Percentiles rank a stretch among this genome's conserved stretches.
Evolutionary conservation across 2,888 invertebrate genomes (phyloP).

Genomic region (Sericinus montela): DNA sequence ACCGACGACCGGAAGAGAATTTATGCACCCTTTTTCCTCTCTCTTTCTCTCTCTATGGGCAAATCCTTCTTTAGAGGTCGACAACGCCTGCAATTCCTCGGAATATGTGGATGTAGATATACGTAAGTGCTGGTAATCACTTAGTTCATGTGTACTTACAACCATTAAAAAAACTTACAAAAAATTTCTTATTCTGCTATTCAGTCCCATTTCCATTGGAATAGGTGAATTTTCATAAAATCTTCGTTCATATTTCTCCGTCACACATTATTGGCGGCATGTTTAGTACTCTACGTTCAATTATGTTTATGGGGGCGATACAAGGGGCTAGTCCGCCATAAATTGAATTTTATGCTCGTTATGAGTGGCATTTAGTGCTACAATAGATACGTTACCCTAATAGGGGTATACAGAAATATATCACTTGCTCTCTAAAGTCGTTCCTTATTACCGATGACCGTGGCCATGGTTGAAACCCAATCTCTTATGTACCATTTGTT

Average conservation of each 20-base stretch:
- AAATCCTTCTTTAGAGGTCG: too few relatives aligned
- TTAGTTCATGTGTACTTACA: too few relatives aligned
- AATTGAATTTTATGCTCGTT: conserved; percentile 26
- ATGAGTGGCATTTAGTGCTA: conserved; percentile 20
- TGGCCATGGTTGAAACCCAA: too few relatives aligned
- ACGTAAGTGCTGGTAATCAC: too few relatives aligned
- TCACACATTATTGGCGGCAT: conserved; percentile 22
- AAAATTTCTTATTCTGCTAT: background rate
- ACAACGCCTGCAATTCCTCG: too few relatives aligned
- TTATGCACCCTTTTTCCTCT: too few relatives aligned
- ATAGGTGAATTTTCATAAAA: conserved; percentile 3
- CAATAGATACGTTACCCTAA: conserved; percentile 11
- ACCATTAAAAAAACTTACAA: background rate
- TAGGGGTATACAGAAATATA: conserved; percentile 3
- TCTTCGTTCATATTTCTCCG: conserved; percentile 20
- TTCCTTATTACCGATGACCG: too few relatives aligned
- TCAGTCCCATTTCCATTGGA: conserved; percentile 19
- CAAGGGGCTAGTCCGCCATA: conserved; percentile 22
- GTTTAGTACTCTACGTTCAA: conserved; percentile 23
- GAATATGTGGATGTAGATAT: too few relatives aligned
- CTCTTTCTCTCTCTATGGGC: too few relatives aligned
- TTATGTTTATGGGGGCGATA: conserved; percentile 22
- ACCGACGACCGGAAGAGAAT: too few relatives aligned
- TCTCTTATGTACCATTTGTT: too few relatives aligned
- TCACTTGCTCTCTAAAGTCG: too few relatives aligned